Percentiles rank a stretch among this genome's conserved stretches.
Conservation (phyloP, 2,113 vertebrate genomes). For the Rhegmatorhina hoffmannsi region DNA sequence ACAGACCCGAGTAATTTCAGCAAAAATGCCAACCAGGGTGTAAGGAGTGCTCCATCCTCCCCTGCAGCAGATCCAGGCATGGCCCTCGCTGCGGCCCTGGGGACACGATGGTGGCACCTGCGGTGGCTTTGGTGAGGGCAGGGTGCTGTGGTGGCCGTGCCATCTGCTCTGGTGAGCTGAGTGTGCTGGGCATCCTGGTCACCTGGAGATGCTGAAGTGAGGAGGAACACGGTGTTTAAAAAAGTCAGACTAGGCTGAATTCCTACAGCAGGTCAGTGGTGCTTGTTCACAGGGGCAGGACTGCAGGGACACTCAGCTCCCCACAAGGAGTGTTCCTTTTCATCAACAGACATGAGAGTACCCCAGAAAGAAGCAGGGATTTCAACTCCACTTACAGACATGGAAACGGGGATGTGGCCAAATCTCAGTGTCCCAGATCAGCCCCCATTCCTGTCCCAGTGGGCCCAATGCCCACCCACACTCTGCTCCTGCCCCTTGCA, state of each 20-base stretch:
- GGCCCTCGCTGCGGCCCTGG: not conserved
- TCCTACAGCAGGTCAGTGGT: not conserved
- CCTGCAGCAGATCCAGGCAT: not conserved
- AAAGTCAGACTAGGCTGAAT: not conserved
- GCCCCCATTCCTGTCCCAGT: not conserved
- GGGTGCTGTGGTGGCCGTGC: fast-evolving
- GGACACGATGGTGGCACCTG: not conserved
- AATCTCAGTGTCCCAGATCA: not conserved
- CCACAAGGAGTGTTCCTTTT: not conserved
- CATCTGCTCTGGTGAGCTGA: not conserved
- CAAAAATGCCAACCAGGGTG: not conserved
- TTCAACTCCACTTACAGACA: fast-evolving
- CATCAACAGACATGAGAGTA: not conserved
- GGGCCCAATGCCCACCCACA: not conserved
- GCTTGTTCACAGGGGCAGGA: not conserved
- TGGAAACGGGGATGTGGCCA: not conserved
- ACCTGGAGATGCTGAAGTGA: not conserved
- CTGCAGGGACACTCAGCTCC: not conserved
- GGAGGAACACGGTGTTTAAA: not conserved
- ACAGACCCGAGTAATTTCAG: not conserved
- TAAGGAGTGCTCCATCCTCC: not conserved
- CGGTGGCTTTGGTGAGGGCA: not conserved
- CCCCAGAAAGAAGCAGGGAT: not conserved
- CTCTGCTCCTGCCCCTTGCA: not conserved
- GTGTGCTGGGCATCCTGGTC: fast-evolving